Evolutionary conservation across 2,797 vertebrate species (phyloP).

Genomic region (Choloepus didactylus): DNA sequence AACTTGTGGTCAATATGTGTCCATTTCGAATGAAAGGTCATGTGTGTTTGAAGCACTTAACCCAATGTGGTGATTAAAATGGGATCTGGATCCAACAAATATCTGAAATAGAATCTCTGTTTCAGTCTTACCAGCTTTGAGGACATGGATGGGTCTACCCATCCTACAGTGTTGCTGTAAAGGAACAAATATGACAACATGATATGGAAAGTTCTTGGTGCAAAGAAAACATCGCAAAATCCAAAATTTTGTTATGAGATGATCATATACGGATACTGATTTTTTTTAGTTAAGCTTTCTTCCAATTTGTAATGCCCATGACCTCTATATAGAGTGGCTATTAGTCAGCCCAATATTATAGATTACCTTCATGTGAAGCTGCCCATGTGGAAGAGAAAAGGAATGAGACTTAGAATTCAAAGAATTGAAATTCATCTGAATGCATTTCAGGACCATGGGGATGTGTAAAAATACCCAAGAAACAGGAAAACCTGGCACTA

Average conservation of each 20-base stretch:
- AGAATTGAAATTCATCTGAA: neutral
- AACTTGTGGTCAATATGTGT: neutral
- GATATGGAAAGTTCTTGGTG: neutral
- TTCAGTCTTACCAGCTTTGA: neutral
- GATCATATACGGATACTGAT: neutral
- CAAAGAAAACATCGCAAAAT: neutral
- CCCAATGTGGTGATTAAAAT: neutral
- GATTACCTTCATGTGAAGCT: neutral
- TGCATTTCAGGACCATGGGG: neutral
- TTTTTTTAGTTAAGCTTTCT: neutral
- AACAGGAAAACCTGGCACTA: neutral
- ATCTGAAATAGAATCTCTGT: neutral
- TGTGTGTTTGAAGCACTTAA: neutral
- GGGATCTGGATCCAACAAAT: neutral
- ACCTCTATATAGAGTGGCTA: neutral
- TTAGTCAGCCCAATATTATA: neutral
- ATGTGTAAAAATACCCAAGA: neutral
- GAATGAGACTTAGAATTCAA: neutral
- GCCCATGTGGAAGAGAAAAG: neutral
- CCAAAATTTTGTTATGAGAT: neutral
- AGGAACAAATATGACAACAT: neutral
- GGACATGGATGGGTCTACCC: neutral
- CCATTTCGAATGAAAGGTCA: neutral
- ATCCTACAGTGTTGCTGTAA: neutral
- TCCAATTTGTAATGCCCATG: neutral